Conservation (phyloP, 2,113 vertebrate genomes). For the Pavo muticus region DNA sequence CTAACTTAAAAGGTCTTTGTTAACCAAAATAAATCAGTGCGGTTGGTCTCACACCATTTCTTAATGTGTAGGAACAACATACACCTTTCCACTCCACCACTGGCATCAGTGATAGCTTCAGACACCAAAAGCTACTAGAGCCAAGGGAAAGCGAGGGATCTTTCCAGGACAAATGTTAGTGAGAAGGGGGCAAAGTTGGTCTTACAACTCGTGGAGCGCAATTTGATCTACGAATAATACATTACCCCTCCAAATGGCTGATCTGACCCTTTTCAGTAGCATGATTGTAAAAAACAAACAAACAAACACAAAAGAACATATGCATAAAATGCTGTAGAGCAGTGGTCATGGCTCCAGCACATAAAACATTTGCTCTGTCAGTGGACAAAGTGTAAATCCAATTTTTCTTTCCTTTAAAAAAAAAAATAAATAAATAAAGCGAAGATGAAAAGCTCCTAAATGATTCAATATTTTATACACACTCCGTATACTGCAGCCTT, state of each 20-base stretch:
- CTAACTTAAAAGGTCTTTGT: background rate
- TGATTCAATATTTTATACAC: slow-evolving; percentile 55
- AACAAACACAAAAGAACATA: background rate
- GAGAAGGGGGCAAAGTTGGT: background rate
- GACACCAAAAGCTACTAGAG: background rate
- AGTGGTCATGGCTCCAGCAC: slow-evolving; percentile 24
- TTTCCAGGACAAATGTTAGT: background rate
- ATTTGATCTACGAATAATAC: slow-evolving; percentile 6
- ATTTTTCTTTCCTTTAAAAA: background rate
- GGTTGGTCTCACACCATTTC: background rate
- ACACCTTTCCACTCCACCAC: background rate
- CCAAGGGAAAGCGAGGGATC: background rate
- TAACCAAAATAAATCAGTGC: background rate
- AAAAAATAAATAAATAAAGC: background rate
- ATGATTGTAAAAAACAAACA: background rate
- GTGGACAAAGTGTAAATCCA: slow-evolving; percentile 37
- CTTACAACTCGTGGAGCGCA: slow-evolving; percentile 9
- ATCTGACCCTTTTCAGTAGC: slow-evolving; percentile 13
- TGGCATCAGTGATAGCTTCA: background rate
- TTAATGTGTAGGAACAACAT: background rate
- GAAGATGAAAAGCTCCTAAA: slow-evolving; percentile 50
- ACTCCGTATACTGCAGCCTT: slow-evolving; percentile 16
- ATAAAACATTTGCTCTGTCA: slow-evolving; percentile 52
- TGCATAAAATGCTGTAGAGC: slow-evolving; percentile 34
- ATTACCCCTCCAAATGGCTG: slow-evolving; percentile 25